A percentile compares a stretch with the other conserved stretches of the same genome.
These are phyloP conservation scores for Pseudopodoces humilis DNA, from an alignment of 2,113 vertebrate species.

Conservation along the genomic window DNA sequence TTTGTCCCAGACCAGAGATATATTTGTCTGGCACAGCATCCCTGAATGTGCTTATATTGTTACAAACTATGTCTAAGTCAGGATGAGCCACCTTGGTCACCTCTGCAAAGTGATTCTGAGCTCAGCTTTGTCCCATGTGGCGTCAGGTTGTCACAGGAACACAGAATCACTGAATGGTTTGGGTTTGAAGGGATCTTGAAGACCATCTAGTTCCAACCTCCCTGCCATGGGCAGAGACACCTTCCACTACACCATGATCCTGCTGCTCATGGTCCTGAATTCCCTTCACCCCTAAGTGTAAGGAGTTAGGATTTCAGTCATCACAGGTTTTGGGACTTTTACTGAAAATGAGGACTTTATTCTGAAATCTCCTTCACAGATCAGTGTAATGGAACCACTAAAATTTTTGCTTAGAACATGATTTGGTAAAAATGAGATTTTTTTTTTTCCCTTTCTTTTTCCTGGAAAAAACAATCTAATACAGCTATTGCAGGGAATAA, in stretches of 20 bases:
- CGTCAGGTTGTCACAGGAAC: not conserved
- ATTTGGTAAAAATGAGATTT: not conserved
- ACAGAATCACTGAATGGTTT: not conserved
- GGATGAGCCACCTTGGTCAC: not conserved
- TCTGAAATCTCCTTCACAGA: not conserved
- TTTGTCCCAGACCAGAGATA: not conserved
- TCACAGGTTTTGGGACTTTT: not conserved
- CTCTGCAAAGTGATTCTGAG: not conserved
- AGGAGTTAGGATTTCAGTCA: not conserved
- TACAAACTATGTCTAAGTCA: not conserved
- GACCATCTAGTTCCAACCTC: not conserved
- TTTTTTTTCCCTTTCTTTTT: not conserved
- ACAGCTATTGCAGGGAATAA: not conserved
- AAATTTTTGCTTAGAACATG: not conserved
- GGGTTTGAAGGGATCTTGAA: not conserved
- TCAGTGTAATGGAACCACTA: not conserved
- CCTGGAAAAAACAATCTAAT: not conserved
- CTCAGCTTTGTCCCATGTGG: not conserved
- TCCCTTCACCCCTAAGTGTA: not conserved
- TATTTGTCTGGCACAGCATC: not conserved
- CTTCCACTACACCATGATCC: accelerated
- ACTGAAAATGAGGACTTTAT: not conserved
- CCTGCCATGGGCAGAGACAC: not conserved
- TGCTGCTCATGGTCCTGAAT: not conserved
- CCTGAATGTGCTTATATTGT: not conserved